Base-by-base conservation (phyloP, 1,140 invertebrate genomes). In the Hylaeus anthracinus region DNA sequence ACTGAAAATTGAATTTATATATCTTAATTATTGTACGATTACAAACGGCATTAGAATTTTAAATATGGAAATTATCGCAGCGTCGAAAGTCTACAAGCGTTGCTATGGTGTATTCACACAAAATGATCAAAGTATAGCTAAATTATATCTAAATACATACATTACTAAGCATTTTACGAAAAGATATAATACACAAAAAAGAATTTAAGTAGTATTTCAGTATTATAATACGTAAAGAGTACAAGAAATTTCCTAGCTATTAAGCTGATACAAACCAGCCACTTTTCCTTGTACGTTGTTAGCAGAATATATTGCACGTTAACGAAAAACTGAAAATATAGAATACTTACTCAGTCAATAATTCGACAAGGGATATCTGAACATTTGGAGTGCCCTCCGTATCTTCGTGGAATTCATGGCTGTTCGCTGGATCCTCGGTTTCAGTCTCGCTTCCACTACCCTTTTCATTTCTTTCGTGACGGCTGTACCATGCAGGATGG, bases 321-420 rank as follows among this genome's bases (percentile, higher is more conserved):
- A 72, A n/a, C 75, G 58, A 76, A n/a, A 48, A 67, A 84, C 5
- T 79, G n/a, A 63, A 82, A 69, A 69, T 83, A 83, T 90, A 83
- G 65, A 79, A 77, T 95, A 95, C 95, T 95, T 91, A 95, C 95
- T 95, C 94, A 51, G 91, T 92, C 72, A 94, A 90, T 70, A 94
- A 90, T 82, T 94, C 92, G 82, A 94, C 93, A 77, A 94, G 90
- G 72, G 91, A 92, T 72, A 89, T 90, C 84, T 92, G 92, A 72
- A 88, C 92, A 91, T 90, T 92, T 74, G 89, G 87, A 41, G 89
- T 89, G 61, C 90, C 90, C 70, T 91, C 90, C 83, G 92, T 88
- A 79, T 93, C 92, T 88, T 92, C 92, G 73, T 92, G 89, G 83
- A 90, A 93, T 84, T 91, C 92, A 83, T 93, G 91, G 89, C 88